Evolutionary conservation across 2,797 vertebrate genomes (phyloP).

Genomic region (Malurus splendens): DNA sequence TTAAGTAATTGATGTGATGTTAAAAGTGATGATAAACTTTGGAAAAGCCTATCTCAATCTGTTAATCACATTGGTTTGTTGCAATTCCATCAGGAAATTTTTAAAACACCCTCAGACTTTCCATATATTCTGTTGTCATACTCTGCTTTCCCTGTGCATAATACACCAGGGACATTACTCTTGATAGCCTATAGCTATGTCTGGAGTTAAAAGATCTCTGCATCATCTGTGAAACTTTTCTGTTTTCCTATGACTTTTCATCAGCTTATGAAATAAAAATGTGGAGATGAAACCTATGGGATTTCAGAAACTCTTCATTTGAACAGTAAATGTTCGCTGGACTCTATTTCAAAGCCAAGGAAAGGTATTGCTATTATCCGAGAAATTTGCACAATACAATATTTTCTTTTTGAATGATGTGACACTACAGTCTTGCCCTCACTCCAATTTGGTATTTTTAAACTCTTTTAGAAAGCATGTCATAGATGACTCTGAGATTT

Average conservation of each 20-base stretch:
- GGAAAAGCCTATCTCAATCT: background rate
- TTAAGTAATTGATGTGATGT: conserved; percentile 7
- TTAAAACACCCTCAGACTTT: background rate
- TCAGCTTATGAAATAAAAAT: conserved; percentile 1
- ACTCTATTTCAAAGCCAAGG: background rate
- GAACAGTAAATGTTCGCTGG: background rate
- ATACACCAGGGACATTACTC: background rate
- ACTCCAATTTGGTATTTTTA: conserved; percentile 23
- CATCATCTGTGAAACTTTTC: background rate
- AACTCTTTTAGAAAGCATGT: background rate
- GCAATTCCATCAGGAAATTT: background rate
- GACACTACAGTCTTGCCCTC: background rate
- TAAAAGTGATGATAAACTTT: background rate
- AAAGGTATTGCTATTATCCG: background rate
- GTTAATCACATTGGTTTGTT: background rate
- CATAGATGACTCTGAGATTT: conserved; percentile 10
- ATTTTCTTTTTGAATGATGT: conserved; percentile 18
- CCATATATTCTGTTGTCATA: background rate
- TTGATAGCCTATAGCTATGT: background rate
- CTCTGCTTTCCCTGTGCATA: background rate
- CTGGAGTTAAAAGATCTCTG: background rate
- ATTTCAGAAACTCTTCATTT: conserved; percentile 20
- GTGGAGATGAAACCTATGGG: background rate
- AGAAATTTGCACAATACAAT: background rate
- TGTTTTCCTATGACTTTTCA: background rate